Percentiles rank a stretch among this genome's conserved stretches.
phyloP scores from a whole-genome alignment of 2,113 vertebrate species.

The Entomyzon cyanotis region DNA sequence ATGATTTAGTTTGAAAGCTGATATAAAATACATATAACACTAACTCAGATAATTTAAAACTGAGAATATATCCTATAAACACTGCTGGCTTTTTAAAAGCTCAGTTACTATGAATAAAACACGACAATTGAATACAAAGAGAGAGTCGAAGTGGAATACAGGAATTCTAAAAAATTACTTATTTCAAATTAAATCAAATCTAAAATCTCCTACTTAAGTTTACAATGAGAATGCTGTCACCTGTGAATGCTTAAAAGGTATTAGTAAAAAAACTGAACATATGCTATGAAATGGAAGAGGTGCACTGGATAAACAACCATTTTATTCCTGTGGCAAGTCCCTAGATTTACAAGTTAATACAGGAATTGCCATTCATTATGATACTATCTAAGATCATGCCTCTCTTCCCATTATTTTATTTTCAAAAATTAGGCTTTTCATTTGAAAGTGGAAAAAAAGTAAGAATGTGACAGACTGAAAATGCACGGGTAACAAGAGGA shows the following conservation, averaged over 20 bases:
- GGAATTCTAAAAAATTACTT: background rate
- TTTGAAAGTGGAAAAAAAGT: background rate
- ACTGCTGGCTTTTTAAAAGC: background rate
- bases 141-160: background rate
- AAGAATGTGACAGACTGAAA: background rate
- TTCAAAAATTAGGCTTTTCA: background rate
- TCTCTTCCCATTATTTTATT: background rate
- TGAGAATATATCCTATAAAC: background rate
- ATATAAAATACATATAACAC: background rate
- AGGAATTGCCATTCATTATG: background rate
- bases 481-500: background rate
- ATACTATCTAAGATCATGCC: background rate
- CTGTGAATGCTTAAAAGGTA: background rate
- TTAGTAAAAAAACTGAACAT: background rate
- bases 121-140: background rate
- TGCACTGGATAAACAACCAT: background rate
- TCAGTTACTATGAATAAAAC: background rate
- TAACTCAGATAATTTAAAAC: background rate
- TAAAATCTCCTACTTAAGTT: background rate
- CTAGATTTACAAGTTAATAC: background rate
- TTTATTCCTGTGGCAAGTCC: background rate
- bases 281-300: background rate
- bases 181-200: background rate
- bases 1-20: background rate
- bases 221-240: background rate